Evolutionary conservation across 1,140 invertebrate species (phyloP).

Genomic region (Anastrepha obliqua): DNA sequence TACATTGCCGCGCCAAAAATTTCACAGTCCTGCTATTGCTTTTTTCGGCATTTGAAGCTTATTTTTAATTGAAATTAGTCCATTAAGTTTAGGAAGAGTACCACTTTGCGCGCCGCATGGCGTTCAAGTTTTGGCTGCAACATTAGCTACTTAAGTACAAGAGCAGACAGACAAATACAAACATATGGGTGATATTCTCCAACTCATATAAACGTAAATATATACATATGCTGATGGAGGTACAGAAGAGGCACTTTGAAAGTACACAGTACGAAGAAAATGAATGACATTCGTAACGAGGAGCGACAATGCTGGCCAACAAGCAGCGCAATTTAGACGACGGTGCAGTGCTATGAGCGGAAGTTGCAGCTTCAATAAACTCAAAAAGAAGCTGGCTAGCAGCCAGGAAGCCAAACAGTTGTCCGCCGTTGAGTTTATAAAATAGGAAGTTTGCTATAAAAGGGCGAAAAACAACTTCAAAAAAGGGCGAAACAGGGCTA

Average conservation of each 20-base stretch:
- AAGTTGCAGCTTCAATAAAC: constrained; percentile 23
- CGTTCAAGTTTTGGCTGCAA: neutral
- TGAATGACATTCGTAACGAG: constrained; percentile 33
- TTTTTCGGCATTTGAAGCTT: constrained; percentile 20
- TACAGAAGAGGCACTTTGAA: neutral
- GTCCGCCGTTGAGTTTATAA: neutral
- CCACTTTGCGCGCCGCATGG: neutral
- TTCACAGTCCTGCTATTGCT: neutral
- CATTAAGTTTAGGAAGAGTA: neutral
- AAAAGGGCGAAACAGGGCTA: neutral
- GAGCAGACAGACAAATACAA: neutral
- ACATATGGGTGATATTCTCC: neutral
- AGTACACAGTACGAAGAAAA: neutral
- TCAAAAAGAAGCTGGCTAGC: neutral
- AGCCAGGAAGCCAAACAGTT: constrained; percentile 32
- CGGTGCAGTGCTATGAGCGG: neutral
- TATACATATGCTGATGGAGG: neutral
- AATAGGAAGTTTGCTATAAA: neutral
- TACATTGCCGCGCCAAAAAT: constrained; percentile 14
- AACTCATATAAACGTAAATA: neutral
- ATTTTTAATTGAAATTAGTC: constrained; percentile 41
- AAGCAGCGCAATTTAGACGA: neutral
- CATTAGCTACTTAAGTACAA: neutral
- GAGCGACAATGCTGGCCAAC: neutral
- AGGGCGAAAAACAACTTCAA: neutral